Evolutionary conservation across 2,797 vertebrate genomes (phyloP).

Genomic region (Pipistrellus pygmaeus): DNA sequence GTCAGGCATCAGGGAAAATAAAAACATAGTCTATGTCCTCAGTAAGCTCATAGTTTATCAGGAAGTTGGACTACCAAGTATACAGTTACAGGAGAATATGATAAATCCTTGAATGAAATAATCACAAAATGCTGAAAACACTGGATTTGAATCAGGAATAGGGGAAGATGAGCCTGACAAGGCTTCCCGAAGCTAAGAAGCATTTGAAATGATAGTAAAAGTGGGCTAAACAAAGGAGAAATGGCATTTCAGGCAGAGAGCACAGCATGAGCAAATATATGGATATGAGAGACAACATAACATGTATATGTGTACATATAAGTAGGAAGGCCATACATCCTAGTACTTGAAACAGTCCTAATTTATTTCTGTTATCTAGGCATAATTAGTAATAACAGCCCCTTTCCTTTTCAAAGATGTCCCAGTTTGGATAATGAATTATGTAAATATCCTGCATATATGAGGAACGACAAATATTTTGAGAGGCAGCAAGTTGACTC

Average conservation of each 20-base stretch:
- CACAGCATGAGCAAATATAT: neutral
- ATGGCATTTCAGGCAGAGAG: neutral
- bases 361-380: neutral
- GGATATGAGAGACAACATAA: neutral
- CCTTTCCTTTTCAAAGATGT: constrained; percentile 35
- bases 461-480: neutral
- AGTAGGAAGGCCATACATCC: neutral
- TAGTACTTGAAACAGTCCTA: neutral
- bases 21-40: neutral
- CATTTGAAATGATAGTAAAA: neutral
- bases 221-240: constrained; percentile 17
- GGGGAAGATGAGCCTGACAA: neutral
- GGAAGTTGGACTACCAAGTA: neutral
- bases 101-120: constrained; percentile 12
- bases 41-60: neutral
- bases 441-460: neutral
- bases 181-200: neutral
- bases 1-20: neutral
- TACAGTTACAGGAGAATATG: constrained; percentile 23
- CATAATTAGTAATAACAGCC: neutral
- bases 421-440: neutral
- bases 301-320: neutral
- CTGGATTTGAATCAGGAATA: neutral
- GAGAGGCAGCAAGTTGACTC: neutral
- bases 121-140: constrained; percentile 26